Evolutionary conservation across 2,797 vertebrate genomes (phyloP), one percentile per base, ranked within the genome.

Genomic region (Schizopygopsis pylzovi): DNA sequence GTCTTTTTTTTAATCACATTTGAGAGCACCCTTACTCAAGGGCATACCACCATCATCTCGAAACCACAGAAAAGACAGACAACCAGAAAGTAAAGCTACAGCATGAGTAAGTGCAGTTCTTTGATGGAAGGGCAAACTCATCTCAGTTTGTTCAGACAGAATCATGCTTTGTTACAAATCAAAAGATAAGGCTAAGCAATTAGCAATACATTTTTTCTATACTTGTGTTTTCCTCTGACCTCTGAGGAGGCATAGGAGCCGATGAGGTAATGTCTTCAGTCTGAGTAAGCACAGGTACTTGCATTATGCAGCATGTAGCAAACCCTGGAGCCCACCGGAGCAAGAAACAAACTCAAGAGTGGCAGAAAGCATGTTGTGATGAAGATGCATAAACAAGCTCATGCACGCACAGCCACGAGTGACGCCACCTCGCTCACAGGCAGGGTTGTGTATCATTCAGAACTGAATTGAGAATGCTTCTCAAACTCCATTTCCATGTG

Each of bases 231-330:
- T 71, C 68, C 72, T 80, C n/a, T 43, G 49, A 70, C 28, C 25
- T 39, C 54, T 73, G 63, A 88, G 61, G 82, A 25, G 68, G 49
- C 73, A 70, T 49, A 65, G 88, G 76, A 41, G 65, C 88, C 63
- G 87, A 82, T 89, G 82, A 90, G 90, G 90, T 41, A 82, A 90
- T 89, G 84, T 87, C 67, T 81, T 85, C 92, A 72, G 94, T 28
- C 95, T 95, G 95, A 96, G 93, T 89, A 90, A 91, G 92, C 94
- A 95, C 92, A 95, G 93, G 90, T 43, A 89, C 96, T 95, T 97
- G 95, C 94, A 91, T 96, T 95, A 96, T 95, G 93, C 94, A 96
- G 93, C 91, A 89, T 92, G 76, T 95, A 94, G 93, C 92, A 89
- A 88, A 91, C 89, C 91, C 91, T 86, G 7, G 81, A 89, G 49